Evolutionary conservation across 2,888 invertebrate species (phyloP).

Genomic region (Phortica magna): DNA sequence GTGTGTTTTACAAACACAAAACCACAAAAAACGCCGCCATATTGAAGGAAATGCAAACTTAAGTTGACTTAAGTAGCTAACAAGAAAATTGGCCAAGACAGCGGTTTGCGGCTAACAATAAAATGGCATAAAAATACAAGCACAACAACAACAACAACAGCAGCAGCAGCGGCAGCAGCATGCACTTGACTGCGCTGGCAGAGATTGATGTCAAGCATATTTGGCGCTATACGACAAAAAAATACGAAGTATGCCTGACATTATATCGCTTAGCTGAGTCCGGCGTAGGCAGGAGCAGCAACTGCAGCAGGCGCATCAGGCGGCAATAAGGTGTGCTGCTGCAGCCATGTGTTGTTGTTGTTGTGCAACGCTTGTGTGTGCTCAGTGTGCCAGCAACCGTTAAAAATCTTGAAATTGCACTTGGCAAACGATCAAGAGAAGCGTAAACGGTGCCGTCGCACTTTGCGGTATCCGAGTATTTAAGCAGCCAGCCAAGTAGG

Average conservation of each 20-base stretch:
- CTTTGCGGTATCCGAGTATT: not conserved
- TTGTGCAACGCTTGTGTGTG: too few species aligned
- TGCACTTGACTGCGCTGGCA: constrained; percentile 36
- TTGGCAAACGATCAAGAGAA: constrained; percentile 61
- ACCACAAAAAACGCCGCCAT: not conserved
- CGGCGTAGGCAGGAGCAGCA: too few species aligned
- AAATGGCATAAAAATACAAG: constrained; percentile 42
- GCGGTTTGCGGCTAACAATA: not conserved
- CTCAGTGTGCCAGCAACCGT: constrained; percentile 48
- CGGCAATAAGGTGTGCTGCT: not conserved
- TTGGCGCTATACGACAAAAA: constrained; percentile 15
- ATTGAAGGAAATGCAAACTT: not conserved
- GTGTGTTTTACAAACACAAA: not conserved
- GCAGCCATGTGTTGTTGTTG: constrained; percentile 45
- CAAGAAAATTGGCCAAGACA: constrained; percentile 15
- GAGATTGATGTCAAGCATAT: constrained; percentile 30
- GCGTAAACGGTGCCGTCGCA: not conserved
- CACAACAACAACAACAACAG: not conserved
- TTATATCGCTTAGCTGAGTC: not conserved
- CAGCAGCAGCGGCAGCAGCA: constrained; percentile 36
- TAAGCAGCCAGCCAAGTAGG: not conserved
- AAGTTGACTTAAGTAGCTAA: not conserved
- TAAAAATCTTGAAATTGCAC: constrained; percentile 64
- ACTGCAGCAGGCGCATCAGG: not conserved
- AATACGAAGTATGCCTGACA: not conserved